Evolutionary conservation across 2,113 vertebrate species (phyloP), one percentile per base, ranked within the genome.

Genomic region (Gallinago media): DNA sequence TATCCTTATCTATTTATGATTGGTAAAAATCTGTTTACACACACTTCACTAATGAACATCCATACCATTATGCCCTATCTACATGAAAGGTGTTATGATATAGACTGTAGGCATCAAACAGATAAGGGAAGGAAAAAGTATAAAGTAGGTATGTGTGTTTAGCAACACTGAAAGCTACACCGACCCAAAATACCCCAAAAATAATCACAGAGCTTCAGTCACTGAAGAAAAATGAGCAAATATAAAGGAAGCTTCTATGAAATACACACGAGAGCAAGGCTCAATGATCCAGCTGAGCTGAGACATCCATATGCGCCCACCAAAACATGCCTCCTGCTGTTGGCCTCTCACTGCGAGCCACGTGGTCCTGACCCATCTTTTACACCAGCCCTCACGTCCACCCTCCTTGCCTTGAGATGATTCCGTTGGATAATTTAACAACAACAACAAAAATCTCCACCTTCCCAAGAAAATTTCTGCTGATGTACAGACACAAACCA

Each of bases 271-370:
- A 82, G 47, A 88, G 46, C 12, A 74, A 82, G 56, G 46, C 17
- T 19, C 32, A 13, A 7, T 2, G 15, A 62, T 27, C 6, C 75
- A 75, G 21, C 44, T 55, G 52, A 63, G 47, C 49, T 3, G 7
- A 82, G 27, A 78, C 25, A 62, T 9, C 26, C 61, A 73, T 0
- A 38, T 5, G 8, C 0, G 0, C 8, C 18, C 15, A 32, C 8
- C 12, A 56, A 16, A 36, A 80, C 9, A 61, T 17, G 47, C 27
- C 38, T 38, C 36, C 11, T 10, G 38, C 38, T 62, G 18, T 6
- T 46, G 22, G 65, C 44, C 55, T 66, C 70, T 26, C 42, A 23
- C 50, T 55, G 55, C 8, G 7, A 21, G 73, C 32, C 36, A 92
- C 46, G 9, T 31, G 32, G 56, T 34, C 27, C 58, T 26, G 7